Conservation (phyloP, 2,888 invertebrate species). For the Thereva unica region DNA sequence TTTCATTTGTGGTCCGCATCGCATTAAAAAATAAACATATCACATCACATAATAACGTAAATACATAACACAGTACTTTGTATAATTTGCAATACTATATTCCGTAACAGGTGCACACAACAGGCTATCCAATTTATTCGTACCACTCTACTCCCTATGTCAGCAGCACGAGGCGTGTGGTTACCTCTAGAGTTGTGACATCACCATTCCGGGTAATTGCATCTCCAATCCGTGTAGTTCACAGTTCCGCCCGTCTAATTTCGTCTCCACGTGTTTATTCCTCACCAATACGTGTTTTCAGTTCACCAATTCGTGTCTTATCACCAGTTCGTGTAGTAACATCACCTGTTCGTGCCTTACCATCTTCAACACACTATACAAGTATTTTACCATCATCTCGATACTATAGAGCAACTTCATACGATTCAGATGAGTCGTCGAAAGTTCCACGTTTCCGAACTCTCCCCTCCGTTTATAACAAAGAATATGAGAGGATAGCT, state of each 20-base stretch:
- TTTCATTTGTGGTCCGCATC: conserved; percentile 7
- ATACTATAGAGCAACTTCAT: too few species aligned
- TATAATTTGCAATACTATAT: too few species aligned
- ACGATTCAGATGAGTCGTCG: too few species aligned
- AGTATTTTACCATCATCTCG: conserved; percentile 57
- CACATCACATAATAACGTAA: conserved; percentile 8
- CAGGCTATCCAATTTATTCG: conserved; percentile 57
- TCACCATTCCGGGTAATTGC: conserved; percentile 49
- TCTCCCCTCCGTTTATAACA: conserved; percentile 69
- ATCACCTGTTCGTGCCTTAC: conserved; percentile 37
- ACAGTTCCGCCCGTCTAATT: conserved; percentile 49
- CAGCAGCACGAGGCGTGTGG: conserved; percentile 47
- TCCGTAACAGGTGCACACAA: conserved; percentile 52
- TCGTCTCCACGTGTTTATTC: conserved; percentile 48
- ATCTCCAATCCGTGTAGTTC: conserved; percentile 53
- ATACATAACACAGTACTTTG: not conserved
- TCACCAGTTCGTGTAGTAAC: conserved; percentile 29
- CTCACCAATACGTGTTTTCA: conserved; percentile 47
- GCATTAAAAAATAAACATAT: conserved; percentile 30
- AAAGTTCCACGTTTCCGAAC: conserved; percentile 55
- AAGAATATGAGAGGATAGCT: conserved; percentile 71
- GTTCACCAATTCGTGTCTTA: conserved; percentile 47
- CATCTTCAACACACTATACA: conserved; percentile 62
- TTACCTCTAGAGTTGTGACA: conserved; percentile 43
- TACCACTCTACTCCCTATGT: conserved; percentile 52